Evolutionary conservation across 2,113 vertebrate species (phyloP).

Genomic region (Ivindomyrus marchei): DNA sequence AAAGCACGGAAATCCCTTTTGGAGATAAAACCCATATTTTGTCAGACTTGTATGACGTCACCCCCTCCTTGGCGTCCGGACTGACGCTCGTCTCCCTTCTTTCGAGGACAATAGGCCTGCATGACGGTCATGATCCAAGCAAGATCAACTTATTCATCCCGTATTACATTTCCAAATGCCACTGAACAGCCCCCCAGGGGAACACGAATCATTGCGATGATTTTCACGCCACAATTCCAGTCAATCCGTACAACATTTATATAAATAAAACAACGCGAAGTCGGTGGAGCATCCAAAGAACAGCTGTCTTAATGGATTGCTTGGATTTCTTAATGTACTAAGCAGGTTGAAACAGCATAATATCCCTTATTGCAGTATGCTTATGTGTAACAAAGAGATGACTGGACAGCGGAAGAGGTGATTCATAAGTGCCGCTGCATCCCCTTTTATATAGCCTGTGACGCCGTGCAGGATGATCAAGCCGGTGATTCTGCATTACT

Average conservation of each 20-base stretch:
- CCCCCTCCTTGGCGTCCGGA: background rate
- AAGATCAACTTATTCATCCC: background rate
- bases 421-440: background rate
- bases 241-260: background rate
- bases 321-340: background rate
- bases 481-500: background rate
- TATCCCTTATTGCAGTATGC: background rate
- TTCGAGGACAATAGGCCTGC: background rate
- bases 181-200: background rate
- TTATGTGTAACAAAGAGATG: background rate
- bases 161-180: background rate
- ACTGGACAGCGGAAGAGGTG: background rate
- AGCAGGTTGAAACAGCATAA: background rate
- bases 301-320: background rate
- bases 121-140: background rate
- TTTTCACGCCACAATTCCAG: background rate
- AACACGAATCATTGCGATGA: background rate
- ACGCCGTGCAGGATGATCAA: background rate
- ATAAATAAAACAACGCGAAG: background rate
- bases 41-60: slow-evolving; percentile 1
- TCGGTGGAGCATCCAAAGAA: background rate
- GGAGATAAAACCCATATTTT: slow-evolving; percentile 1
- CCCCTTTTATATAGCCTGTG: background rate
- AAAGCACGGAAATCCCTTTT: background rate
- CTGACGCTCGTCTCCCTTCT: background rate